These are phyloP conservation scores for Rhopilema esculentum DNA, from an alignment of 30 jellyfish, hydroid and myxozoan species.

Conservation along the genomic window DNA sequence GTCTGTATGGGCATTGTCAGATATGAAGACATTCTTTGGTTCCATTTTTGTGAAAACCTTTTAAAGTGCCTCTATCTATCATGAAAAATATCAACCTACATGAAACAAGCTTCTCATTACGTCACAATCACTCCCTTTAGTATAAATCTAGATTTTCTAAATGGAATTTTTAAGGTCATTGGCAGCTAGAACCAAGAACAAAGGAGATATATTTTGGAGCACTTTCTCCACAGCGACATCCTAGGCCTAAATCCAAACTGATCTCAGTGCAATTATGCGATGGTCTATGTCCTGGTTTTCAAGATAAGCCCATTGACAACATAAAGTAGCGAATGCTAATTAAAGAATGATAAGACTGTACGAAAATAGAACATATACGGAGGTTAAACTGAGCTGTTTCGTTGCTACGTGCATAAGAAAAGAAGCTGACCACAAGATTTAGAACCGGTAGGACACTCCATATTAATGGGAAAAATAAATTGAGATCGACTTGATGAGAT, in stretches of 20 bases:
- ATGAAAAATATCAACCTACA: background rate
- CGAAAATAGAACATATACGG: background rate
- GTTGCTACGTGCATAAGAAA: background rate
- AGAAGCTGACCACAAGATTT: background rate
- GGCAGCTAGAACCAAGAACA: background rate
- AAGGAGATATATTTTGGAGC: background rate
- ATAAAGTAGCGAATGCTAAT: background rate
- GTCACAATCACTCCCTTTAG: background rate
- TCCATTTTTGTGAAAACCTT: too few relatives aligned
- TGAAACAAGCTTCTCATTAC: background rate
- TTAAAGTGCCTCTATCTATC: background rate
- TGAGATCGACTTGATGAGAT: too few relatives aligned
- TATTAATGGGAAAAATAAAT: too few relatives aligned
- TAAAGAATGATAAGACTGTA: background rate
- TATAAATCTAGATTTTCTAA: background rate
- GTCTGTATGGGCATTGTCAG: too few relatives aligned
- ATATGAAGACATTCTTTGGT: too few relatives aligned
- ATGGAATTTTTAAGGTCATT: background rate
- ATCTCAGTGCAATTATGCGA: background rate
- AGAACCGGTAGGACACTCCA: background rate
- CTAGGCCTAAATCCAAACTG: background rate
- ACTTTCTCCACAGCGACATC: background rate
- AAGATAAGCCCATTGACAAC: background rate
- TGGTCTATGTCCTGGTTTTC: background rate
- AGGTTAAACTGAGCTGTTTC: background rate